phyloP scores from a whole-genome alignment of 2,113 vertebrate species.

The Lamprotornis superbus region DNA sequence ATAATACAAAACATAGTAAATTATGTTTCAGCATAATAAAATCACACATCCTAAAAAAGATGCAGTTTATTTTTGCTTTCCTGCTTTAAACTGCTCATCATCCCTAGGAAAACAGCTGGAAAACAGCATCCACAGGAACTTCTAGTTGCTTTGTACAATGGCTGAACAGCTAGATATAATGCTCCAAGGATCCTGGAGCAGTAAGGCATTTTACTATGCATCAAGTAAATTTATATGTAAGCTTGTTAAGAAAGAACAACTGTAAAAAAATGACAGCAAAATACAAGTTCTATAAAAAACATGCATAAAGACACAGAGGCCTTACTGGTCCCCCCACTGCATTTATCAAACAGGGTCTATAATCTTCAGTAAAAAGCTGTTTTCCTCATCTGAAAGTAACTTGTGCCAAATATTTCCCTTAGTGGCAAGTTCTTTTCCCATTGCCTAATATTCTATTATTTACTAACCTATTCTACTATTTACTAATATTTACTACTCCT shows the following conservation, averaged over 20 bases:
- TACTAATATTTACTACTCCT: neutral
- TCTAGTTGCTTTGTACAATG: slow-evolving; percentile 12
- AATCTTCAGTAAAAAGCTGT: neutral
- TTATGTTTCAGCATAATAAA: slow-evolving; percentile 80
- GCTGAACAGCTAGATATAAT: slow-evolving; percentile 7
- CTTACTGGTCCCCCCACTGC: neutral
- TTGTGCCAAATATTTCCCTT: neutral
- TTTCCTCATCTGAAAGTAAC: neutral
- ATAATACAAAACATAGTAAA: slow-evolving; percentile 84
- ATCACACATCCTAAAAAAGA: slow-evolving; percentile 81
- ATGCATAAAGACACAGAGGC: neutral
- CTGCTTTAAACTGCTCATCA: slow-evolving; percentile 56
- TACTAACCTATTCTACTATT: neutral
- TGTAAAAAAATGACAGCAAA: neutral
- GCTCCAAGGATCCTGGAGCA: slow-evolving; percentile 24
- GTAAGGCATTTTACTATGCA: slow-evolving; percentile 18
- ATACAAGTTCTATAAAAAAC: neutral
- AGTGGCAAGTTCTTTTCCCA: neutral
- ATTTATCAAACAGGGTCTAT: neutral
- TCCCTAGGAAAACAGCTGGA: slow-evolving; percentile 62
- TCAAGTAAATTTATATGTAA: slow-evolving; percentile 97
- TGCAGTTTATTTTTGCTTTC: slow-evolving; percentile 75
- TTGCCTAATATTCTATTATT: neutral
- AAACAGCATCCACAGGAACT: slow-evolving; percentile 60
- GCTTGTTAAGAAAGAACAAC: slow-evolving; percentile 77